These are phyloP conservation scores for Ceratina japonica DNA, from an alignment of 1,140 invertebrate genomes.

Conservation along the genomic window DNA sequence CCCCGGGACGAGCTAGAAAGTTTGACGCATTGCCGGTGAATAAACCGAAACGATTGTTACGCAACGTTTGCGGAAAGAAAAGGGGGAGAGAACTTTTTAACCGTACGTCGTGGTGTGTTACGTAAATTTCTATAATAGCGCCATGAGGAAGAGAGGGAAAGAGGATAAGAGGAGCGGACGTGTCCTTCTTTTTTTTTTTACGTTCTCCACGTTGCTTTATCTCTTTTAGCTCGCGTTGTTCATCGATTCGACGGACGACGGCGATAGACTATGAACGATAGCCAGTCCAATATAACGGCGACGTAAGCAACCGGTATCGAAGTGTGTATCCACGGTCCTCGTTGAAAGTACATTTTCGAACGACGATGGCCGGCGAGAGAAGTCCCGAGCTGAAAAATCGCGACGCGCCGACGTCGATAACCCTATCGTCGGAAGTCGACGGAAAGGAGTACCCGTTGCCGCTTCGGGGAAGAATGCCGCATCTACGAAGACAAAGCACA, in stretches of 20 bases:
- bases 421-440: constrained; percentile 26
- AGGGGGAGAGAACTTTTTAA: constrained; percentile 9
- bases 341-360: constrained; percentile 9
- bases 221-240: neutral
- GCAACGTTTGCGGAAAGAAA: constrained; percentile 53
- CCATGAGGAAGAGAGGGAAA: neutral
- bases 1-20: constrained; percentile 68
- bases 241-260: neutral
- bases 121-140: constrained; percentile 26
- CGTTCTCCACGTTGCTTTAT: neutral
- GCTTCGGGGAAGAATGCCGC: constrained; percentile 61
- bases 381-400: constrained; percentile 33
- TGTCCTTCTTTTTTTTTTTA: neutral
- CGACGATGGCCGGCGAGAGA: neutral
- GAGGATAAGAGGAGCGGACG: neutral
- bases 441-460: constrained; percentile 49
- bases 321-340: neutral
- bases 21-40: constrained; percentile 75
- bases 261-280: constrained; percentile 21
- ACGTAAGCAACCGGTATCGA: constrained; percentile 22
- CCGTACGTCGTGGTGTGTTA: constrained; percentile 16
- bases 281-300: constrained; percentile 16
- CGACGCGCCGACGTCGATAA: constrained; percentile 47
- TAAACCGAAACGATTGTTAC: constrained; percentile 77
- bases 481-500: constrained; percentile 71